Evolutionary conservation across 2,113 vertebrate species (phyloP), one percentile per base, ranked within the genome.

Genomic region (Nyctibius bracteatus): DNA sequence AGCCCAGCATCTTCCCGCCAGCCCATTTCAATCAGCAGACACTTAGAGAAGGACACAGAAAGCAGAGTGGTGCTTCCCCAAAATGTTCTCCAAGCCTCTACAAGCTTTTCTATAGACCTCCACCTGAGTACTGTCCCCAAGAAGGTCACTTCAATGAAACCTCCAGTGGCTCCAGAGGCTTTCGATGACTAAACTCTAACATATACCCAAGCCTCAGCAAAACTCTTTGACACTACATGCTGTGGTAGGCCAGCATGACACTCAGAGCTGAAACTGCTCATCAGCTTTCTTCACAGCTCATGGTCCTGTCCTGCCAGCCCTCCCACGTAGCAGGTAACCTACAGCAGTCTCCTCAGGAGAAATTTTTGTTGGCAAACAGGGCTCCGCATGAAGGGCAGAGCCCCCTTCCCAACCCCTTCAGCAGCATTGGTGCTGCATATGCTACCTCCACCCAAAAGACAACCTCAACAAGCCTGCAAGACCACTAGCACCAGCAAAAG

Each of bases 61-160:
- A 47, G 55, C 54, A 41, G 14, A 80, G 31, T 1, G 1, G 28
- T 6, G 28, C 12, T 81, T 52, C 19, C 27, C 28, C 41, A 43
- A 52, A 91, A 73, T 0, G 0, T 59, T 52, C 49, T 37, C 57
- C 47, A 31, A 66, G 41, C 5, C 47, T 78, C 39, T 51, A 49
- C 0, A 3, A 0, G 0, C 9, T 37, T 30, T 33, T 52, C 55
- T 4, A 16, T 6, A 67, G 58, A 41, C 59, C 54, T 52, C 78
- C 19, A 28, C 30, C 44, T 23, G 25, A 52, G 28, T 11, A 77
- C 9, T 0, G 0, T 28, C 11, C 17, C 43, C n/a, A 73, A 4
- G 19, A 24, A 66, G 14, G 24, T 30, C 0, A 3, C 31, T 58
- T 44, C 8, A n/a, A 54, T n/a, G 28, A 91, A 77, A 77, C 20